Conservation (phyloP, 2,797 vertebrate genomes). For the Xenopus petersii region DNA sequence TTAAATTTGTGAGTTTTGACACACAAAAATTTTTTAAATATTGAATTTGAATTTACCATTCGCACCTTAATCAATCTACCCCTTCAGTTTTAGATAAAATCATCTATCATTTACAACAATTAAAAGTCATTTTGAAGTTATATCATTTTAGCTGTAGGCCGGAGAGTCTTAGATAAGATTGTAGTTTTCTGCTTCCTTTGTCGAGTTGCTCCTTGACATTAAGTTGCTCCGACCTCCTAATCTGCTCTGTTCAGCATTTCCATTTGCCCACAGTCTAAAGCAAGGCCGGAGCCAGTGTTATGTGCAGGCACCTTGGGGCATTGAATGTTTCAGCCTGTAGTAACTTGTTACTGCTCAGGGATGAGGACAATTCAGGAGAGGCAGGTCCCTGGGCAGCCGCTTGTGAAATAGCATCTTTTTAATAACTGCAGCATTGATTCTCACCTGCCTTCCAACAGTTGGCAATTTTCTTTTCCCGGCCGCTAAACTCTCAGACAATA, state of each 20-base stretch:
- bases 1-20: too few species aligned
- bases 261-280: constrained; percentile 62
- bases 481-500: constrained; percentile 73
- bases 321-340: constrained; percentile 76
- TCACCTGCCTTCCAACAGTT: constrained; percentile 66
- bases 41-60: too few species aligned
- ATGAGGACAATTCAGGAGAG: constrained; percentile 64
- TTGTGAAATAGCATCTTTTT: constrained; percentile 97
- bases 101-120: too few species aligned
- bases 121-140: too few species aligned
- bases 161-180: too few species aligned
- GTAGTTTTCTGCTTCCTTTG: too few species aligned
- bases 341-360: constrained; percentile 87
- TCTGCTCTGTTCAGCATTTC: constrained; percentile 45
- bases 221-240: too few species aligned
- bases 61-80: too few species aligned
- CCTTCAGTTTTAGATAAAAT: too few species aligned
- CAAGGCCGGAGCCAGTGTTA: constrained; percentile 72
- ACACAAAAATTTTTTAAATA: too few species aligned
- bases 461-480: constrained; percentile 74
- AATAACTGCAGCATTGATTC: constrained; percentile 91
- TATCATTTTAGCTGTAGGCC: too few species aligned
- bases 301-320: constrained; percentile 72
- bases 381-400: constrained; percentile 80
- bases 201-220: too few species aligned